Evolutionary conservation across 2,888 invertebrate species (phyloP).

Genomic region (Parnassius smintheus): DNA sequence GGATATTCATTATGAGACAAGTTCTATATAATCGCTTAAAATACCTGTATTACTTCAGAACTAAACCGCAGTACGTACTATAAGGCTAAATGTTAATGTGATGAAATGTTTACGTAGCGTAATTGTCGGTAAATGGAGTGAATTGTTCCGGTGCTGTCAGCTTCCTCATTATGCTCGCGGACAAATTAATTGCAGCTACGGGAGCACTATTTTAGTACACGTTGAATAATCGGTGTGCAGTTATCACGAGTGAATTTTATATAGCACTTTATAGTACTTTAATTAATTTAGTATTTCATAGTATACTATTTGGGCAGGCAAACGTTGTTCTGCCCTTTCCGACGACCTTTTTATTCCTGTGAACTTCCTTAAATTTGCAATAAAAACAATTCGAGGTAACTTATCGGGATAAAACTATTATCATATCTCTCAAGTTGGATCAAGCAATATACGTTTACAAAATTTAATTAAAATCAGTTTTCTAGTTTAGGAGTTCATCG

Average conservation of each 20-base stretch:
- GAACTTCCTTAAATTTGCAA: too few relatives aligned
- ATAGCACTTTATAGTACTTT: neutral
- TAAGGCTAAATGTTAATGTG: conserved; percentile 36
- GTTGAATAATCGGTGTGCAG: conserved; percentile 50
- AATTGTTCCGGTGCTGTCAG: conserved; percentile 76
- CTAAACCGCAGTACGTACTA: neutral
- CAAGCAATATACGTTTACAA: too few relatives aligned
- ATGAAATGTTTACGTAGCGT: conserved; percentile 64
- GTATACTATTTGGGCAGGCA: too few relatives aligned
- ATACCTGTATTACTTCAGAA: conserved; percentile 10
- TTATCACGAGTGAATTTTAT: conserved; percentile 14
- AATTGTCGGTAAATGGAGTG: conserved; percentile 71
- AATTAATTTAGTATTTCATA: too few relatives aligned
- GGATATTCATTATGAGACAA: too few relatives aligned
- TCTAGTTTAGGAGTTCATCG: too few relatives aligned
- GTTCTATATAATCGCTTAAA: conserved; percentile 2
- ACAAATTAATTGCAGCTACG: conserved; percentile 62
- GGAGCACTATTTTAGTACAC: conserved; percentile 56
- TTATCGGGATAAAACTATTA: too few relatives aligned
- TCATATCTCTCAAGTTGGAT: too few relatives aligned
- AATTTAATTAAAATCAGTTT: too few relatives aligned
- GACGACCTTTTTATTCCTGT: too few relatives aligned
- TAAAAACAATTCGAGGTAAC: too few relatives aligned
- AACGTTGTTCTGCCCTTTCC: too few relatives aligned
- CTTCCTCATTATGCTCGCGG: conserved; percentile 74